Evolutionary conservation across 2,113 vertebrate genomes (phyloP), one percentile per base, ranked within the genome.

Genomic region (Maccullochella peelii): DNA sequence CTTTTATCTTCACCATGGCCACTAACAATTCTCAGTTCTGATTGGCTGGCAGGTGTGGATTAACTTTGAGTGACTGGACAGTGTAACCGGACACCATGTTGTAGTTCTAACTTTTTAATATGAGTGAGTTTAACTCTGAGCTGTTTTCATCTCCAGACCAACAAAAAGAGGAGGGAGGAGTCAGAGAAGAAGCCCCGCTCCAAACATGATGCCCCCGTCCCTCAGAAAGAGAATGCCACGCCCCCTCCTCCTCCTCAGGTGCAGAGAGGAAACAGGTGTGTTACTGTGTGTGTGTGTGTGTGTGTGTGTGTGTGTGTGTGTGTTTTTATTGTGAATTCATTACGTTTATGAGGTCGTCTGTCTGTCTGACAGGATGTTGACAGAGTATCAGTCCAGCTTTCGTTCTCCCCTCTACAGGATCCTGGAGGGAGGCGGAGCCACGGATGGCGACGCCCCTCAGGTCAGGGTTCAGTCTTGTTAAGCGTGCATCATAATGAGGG

Each of bases 301-400:
- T 69, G 12, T n/a, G n/a, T 72, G 3, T 69, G 18, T 58, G 52
- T 52, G 65, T 77, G 30, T 68, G 7, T 15, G 23, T 67, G 23
- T 69, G 12, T n/a, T n/a, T n/a, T 11, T 50, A 0, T 2, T 63
- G 23, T 72, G 4, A 23, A 5, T 40, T 36, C 6, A 61, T 38
- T 20, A 1, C 25, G 57, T 74, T 47, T 12, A 44, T 73, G 42
- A 40, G 4, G 5, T 12, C 4, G 2, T 86, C 47, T 87, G 78
- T 89, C 61, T 89, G 80, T 77, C 69, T 63, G 62, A 68, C 87
- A 92, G 91, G 85, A 81, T 44, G 55, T 74, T 86, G 74, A 92
- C 91, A 73, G 89, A 91, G 73, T 93, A 89, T 86, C 8, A 92
- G 81, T 81, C 84, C 84, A 88, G 84, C 76, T 93, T 90, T 92